Conservation (phyloP, 2,113 vertebrate genomes). For the Hypomesus transpacificus region DNA sequence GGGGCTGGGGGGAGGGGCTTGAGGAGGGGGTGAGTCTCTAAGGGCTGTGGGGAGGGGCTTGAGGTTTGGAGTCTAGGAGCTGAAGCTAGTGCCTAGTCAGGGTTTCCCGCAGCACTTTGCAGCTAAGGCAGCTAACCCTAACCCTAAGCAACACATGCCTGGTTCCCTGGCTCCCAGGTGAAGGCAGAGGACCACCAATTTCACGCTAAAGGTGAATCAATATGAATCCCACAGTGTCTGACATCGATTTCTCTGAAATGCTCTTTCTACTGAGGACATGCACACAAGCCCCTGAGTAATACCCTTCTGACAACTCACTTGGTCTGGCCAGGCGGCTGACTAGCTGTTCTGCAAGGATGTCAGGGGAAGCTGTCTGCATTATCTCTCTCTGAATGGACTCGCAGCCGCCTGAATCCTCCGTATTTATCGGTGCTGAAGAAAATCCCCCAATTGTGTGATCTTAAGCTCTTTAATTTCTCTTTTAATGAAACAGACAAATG, state of each 20-base stretch:
- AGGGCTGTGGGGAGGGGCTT: too few relatives aligned
- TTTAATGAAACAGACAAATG: slow-evolving; percentile 42
- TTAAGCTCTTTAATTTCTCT: slow-evolving; percentile 53
- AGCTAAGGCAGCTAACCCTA: too few relatives aligned
- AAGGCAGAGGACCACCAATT: slow-evolving; percentile 31
- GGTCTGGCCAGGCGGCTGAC: slow-evolving; percentile 25
- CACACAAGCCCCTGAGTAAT: slow-evolving; percentile 16
- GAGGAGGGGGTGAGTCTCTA: too few relatives aligned
- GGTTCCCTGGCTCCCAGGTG: slow-evolving; percentile 4
- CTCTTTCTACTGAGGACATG: slow-evolving; percentile 16
- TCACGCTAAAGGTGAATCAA: slow-evolving; percentile 50
- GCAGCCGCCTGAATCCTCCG: slow-evolving; percentile 32
- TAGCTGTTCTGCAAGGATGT: slow-evolving; percentile 36
- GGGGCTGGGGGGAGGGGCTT: too few relatives aligned
- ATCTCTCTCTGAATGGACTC: slow-evolving; percentile 46
- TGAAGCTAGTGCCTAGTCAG: too few relatives aligned
- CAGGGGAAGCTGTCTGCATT: slow-evolving; percentile 40
- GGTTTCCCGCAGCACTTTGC: too few relatives aligned
- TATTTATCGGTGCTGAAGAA: slow-evolving; percentile 45
- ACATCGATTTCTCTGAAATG: slow-evolving; percentile 28
- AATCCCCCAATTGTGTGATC: slow-evolving; percentile 36
- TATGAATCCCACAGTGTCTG: slow-evolving; percentile 32
- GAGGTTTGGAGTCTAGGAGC: too few relatives aligned
- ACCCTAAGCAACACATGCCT: too few relatives aligned
- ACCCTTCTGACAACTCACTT: slow-evolving; percentile 38